Percentiles rank a stretch among this genome's conserved stretches.
These are phyloP conservation scores for Oikopleura dioica DNA, from an alignment of 23 tunicate genomes.

Conservation along the genomic window DNA sequence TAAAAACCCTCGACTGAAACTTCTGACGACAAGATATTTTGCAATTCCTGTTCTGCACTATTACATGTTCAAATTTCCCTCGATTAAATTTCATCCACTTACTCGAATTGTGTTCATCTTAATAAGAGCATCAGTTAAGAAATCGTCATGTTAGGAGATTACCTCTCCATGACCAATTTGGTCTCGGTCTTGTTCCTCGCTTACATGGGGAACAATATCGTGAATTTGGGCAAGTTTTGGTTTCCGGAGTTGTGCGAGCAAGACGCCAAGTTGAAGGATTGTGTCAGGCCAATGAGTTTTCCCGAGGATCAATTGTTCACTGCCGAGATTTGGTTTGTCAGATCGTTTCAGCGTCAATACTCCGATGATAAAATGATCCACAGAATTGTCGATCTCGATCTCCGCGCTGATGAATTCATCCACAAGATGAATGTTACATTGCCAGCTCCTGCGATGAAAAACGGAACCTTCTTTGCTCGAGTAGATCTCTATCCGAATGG, in stretches of 20 bases:
- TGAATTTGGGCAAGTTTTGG: constrained; percentile 1
- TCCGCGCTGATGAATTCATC: not conserved
- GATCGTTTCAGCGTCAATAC: not conserved
- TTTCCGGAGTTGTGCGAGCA: not conserved
- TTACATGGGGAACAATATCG: not conserved
- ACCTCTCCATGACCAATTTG: not conserved
- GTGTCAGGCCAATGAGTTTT: not conserved
- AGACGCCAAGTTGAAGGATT: not conserved
- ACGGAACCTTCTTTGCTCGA: constrained; percentile 3
- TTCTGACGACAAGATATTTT: not conserved
- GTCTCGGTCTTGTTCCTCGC: not conserved
- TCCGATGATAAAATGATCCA: not conserved
- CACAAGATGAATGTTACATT: not conserved
- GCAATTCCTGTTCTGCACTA: not conserved
- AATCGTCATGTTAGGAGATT: not conserved
- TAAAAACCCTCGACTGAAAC: no score
- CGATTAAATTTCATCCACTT: not conserved
- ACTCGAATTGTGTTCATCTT: not conserved
- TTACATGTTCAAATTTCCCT: not conserved
- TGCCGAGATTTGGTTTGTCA: not conserved
- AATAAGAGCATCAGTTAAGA: not conserved
- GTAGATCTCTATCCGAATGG: not conserved
- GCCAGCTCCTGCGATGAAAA: not conserved
- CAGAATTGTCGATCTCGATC: not conserved
- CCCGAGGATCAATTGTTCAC: not conserved